Base-by-base conservation (phyloP, 2,888 invertebrate genomes). In the Byasa hedistus region DNA sequence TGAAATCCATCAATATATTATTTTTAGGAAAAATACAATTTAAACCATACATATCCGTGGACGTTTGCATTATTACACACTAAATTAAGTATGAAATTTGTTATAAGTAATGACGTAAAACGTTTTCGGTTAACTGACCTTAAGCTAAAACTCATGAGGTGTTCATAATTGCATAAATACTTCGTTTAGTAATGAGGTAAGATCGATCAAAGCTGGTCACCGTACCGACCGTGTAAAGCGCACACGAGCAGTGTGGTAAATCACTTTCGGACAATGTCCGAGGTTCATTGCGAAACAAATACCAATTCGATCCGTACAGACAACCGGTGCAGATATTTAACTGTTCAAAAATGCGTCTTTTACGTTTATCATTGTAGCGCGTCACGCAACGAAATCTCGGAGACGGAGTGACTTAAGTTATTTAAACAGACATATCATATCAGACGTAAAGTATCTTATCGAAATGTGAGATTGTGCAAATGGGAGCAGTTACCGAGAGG, bases 401-500 rank as follows among this genome's bases (percentile, higher is more conserved):
- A 82, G 77, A 77, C 78, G 76, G 39, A 39, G 79, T 85, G 83
- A 85, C 86, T 86, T 79, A 78, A 79, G 82, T 83, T 85, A 80
- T 82, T 82, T 80, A 85, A 87, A 87, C 82, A 84, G 72, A 75
- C 76, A 72, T 79, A 78, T 78, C 76, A 72, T 79, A 78, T 78
- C 82, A 77, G 75, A 78, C 65, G 64, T 65, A 66, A 57, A 66
- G n/a, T 87, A 86, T 85, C 84, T 85, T 89, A 91, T 91, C 91
- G 84, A 85, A 86, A 83, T 80, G 79, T 76, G 76, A 82, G 83
- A 84, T 86, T 88, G 89, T 85, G 83, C 86, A 87, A 91, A 89
- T 84, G 87, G 86, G 89, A 85, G 75, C 86, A 85, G 85, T 87
- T 84, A 84, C 83, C 83, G 84, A 78, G 73, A 71, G 78, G 71